Percentiles rank a stretch among this genome's conserved stretches.
Evolutionary conservation across 1,140 invertebrate species (phyloP).

Genomic region (Wasmannia auropunctata): DNA sequence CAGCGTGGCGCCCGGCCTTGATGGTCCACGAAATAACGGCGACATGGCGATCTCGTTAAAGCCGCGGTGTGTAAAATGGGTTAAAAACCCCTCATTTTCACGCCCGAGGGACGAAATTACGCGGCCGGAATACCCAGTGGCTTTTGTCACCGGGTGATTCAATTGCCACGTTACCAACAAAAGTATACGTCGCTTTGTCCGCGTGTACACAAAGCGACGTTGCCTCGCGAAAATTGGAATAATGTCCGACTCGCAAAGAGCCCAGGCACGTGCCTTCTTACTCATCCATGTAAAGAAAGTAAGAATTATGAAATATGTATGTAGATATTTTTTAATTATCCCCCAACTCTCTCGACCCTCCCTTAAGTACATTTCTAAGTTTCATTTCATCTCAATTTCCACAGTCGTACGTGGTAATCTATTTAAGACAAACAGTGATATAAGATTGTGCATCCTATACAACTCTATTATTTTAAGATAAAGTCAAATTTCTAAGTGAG

Average conservation of each 20-base stretch:
- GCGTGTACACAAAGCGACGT: constrained; percentile 42
- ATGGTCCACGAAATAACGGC: constrained; percentile 57
- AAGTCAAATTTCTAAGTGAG: neutral
- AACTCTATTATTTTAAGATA: constrained; percentile 12
- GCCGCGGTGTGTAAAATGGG: constrained; percentile 52
- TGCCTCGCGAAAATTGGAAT: constrained; percentile 30
- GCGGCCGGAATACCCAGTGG: constrained; percentile 48
- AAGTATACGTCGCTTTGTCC: constrained; percentile 56
- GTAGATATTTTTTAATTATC: neutral
- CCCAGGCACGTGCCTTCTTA: constrained; percentile 14
- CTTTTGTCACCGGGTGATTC: constrained; percentile 54
- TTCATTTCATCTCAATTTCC: constrained; percentile 11
- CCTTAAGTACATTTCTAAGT: constrained; percentile 9
- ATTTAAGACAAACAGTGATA: neutral
- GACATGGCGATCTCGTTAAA: constrained; percentile 58
- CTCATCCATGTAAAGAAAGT: constrained; percentile 27
- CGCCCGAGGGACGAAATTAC: constrained; percentile 56
- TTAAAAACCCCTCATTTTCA: constrained; percentile 61
- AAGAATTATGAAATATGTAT: constrained; percentile 34
- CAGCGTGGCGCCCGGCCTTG: constrained; percentile 24
- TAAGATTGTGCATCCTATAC: neutral
- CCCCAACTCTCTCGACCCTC: neutral
- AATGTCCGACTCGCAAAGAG: constrained; percentile 51
- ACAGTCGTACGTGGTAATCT: neutral
- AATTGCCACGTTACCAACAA: constrained; percentile 59